phyloP scores from a whole-genome alignment of 2,113 vertebrate genomes.

The Saccopteryx leptura region DNA sequence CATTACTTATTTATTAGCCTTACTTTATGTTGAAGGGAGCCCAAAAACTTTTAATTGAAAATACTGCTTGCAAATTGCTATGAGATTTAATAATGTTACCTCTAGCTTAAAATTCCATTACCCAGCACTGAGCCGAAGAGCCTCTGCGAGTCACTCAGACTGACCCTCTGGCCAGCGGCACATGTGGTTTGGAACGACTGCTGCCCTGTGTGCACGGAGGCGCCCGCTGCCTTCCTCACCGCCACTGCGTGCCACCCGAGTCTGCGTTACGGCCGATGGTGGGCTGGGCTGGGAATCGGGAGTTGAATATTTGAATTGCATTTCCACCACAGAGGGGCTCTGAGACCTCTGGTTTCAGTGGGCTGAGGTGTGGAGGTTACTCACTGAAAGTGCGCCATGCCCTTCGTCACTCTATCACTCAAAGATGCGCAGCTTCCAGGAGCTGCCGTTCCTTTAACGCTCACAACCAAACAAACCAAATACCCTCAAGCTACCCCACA shows the following conservation, averaged over 20 bases:
- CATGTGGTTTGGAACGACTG: background rate
- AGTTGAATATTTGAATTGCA: background rate
- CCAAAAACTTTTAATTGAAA: constrained; percentile 48
- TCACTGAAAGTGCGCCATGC: background rate
- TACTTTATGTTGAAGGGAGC: constrained; percentile 1
- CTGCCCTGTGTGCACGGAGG: background rate
- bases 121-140: constrained; percentile 1
- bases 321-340: background rate
- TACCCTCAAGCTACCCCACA: background rate
- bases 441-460: background rate
- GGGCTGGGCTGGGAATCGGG: constrained; percentile 12
- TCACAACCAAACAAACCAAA: constrained; percentile 23
- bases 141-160: constrained; percentile 23
- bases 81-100: constrained; percentile 57
- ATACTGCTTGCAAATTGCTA: constrained; percentile 16
- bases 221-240: background rate
- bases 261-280: background rate
- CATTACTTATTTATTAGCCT: background rate
- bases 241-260: background rate
- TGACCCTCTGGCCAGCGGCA: background rate
- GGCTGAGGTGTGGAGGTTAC: background rate
- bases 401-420: background rate
- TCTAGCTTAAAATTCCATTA: constrained; percentile 36
- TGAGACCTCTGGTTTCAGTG: constrained; percentile 1
- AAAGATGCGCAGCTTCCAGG: background rate